phyloP scores from a whole-genome alignment of 1,140 invertebrate genomes.

The Dysdera silvatica region DNA sequence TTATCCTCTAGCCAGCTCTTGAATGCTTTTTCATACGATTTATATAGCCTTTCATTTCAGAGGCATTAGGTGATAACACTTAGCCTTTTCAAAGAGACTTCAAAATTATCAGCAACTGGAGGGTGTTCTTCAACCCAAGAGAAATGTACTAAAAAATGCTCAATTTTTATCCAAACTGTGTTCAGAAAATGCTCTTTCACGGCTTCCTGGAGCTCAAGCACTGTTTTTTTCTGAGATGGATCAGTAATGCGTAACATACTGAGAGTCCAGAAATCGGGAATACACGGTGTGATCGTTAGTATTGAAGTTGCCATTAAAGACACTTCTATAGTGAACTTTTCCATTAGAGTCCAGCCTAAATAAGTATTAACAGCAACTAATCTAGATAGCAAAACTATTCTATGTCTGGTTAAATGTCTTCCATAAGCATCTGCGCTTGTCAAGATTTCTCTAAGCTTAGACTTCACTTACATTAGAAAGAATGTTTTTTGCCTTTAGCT shows the following conservation, averaged over 20 bases:
- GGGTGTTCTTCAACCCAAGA: slow-evolving; percentile 37
- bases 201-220: slow-evolving; percentile 31
- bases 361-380: slow-evolving; percentile 5
- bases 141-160: slow-evolving; percentile 37
- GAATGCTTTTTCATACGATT: slow-evolving; percentile 39
- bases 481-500: not conserved
- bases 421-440: not conserved
- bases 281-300: slow-evolving; percentile 22
- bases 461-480: not conserved
- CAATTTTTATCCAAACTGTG: slow-evolving; percentile 35
- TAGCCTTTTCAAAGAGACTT: slow-evolving; percentile 32
- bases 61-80: slow-evolving; percentile 31
- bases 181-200: slow-evolving; percentile 34
- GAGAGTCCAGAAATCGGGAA: slow-evolving; percentile 41
- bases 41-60: slow-evolving; percentile 24
- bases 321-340: not conserved
- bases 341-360: slow-evolving; percentile 8
- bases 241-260: slow-evolving; percentile 42
- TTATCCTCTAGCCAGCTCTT: slow-evolving; percentile 35
- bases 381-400: not conserved
- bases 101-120: slow-evolving; percentile 31
- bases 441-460: not conserved
- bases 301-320: slow-evolving; percentile 22
- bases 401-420: not conserved
- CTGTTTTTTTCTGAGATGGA: slow-evolving; percentile 34